Evolutionary conservation across 1,140 invertebrate genomes (phyloP).

Genomic region (Drosophila sp.): DNA sequence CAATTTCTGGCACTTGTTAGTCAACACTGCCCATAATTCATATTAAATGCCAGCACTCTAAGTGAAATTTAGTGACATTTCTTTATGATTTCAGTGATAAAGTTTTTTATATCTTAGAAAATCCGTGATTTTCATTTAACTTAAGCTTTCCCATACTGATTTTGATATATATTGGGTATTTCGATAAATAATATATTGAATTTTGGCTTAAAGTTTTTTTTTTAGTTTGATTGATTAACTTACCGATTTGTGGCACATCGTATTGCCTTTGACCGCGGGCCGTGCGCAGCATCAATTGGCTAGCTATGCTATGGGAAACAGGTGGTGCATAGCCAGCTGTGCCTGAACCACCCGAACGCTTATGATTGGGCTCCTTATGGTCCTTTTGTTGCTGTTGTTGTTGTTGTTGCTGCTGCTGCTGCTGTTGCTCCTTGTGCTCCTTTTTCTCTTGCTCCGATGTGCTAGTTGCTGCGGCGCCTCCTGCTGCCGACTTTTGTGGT

Average conservation of each 20-base stretch:
- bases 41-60: too few species aligned
- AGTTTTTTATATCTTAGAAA: too few species aligned
- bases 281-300: conserved; percentile 87
- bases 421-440: conserved; percentile 16
- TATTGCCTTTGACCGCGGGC: conserved; percentile 87
- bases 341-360: conserved; percentile 61
- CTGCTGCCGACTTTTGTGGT: conserved; percentile 18
- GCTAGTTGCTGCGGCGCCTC: conserved; percentile 16
- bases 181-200: too few species aligned
- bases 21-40: too few species aligned
- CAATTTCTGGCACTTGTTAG: too few species aligned
- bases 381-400: conserved; percentile 51
- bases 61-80: too few species aligned
- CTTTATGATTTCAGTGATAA: too few species aligned
- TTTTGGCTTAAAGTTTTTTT: neutral
- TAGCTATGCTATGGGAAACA: conserved; percentile 83
- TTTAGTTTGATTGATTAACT: conserved; percentile 73
- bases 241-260: conserved; percentile 89
- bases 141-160: too few species aligned
- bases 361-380: conserved; percentile 67
- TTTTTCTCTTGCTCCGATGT: conserved; percentile 2
- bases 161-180: too few species aligned
- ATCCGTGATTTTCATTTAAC: too few species aligned
- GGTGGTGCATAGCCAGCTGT: conserved; percentile 55
- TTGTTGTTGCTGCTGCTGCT: conserved; percentile 35